These are phyloP conservation scores for Pseudoatta argentina DNA, from an alignment of 1,140 invertebrate species.

Conservation along the genomic window DNA sequence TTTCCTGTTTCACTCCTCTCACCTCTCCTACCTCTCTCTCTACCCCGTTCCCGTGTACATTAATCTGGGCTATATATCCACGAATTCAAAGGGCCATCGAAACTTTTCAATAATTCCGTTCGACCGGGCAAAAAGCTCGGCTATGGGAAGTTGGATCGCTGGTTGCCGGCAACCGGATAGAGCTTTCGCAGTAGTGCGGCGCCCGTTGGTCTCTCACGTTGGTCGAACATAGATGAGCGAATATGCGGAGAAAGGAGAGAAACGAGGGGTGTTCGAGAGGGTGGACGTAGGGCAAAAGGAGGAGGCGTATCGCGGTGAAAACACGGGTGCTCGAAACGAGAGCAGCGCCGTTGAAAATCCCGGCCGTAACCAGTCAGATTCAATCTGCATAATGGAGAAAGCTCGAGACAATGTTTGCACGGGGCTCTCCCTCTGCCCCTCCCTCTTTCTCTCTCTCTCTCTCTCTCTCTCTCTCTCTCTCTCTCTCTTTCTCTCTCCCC, in stretches of 20 bases:
- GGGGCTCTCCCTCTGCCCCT: slow-evolving; percentile 63
- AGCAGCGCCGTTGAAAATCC: slow-evolving; percentile 73
- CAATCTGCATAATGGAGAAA: slow-evolving; percentile 86
- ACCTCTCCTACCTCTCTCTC: no score
- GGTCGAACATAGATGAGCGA: slow-evolving; percentile 9
- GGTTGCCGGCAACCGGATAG: slow-evolving; percentile 22
- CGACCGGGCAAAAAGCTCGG: slow-evolving; percentile 44
- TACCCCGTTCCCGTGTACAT: neutral
- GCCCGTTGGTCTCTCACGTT: slow-evolving; percentile 24
- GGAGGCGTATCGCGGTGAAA: slow-evolving; percentile 66
- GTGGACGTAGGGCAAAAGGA: slow-evolving; percentile 45
- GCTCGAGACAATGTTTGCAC: slow-evolving; percentile 85
- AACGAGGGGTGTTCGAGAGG: slow-evolving; percentile 23
- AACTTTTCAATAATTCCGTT: slow-evolving; percentile 74
- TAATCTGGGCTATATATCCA: slow-evolving; percentile 63
- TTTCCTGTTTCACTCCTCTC: slow-evolving; percentile 22
- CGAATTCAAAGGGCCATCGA: slow-evolving; percentile 62
- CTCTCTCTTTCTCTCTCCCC: neutral
- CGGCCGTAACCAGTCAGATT: slow-evolving; percentile 82
- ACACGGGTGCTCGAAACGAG: slow-evolving; percentile 68
- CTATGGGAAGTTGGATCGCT: slow-evolving; percentile 1
- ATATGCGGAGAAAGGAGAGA: slow-evolving; percentile 15
- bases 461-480: slow-evolving; percentile 5
- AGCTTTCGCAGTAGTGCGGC: slow-evolving; percentile 20
- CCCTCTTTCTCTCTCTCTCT: slow-evolving; percentile 48